Conservation (phyloP, 2,797 vertebrate genomes). For the Hoplostethus mediterraneus region DNA sequence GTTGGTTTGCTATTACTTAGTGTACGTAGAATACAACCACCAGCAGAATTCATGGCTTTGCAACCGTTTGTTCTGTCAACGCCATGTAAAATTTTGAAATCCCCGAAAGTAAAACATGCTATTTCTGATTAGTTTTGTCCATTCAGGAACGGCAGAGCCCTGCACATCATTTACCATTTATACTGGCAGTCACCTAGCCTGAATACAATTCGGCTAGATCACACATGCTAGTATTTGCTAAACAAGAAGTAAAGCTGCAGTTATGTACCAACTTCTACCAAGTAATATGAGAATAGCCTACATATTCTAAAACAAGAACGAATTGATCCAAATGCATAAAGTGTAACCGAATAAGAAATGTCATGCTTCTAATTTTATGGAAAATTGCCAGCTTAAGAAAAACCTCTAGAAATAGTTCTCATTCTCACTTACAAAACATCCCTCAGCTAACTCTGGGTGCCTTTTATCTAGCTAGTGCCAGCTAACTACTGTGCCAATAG, state of each 20-base stretch:
- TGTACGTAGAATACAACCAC: too few species aligned
- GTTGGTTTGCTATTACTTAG: neutral
- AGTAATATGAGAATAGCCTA: constrained; percentile 11
- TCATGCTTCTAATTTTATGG: neutral
- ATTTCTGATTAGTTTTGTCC: neutral
- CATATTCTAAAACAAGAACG: neutral
- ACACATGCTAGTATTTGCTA: constrained; percentile 5
- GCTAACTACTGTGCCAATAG: too few species aligned
- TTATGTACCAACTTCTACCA: neutral
- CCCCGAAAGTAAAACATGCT: neutral
- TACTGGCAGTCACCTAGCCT: neutral
- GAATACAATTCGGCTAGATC: constrained; percentile 14
- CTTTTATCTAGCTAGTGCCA: too few species aligned
- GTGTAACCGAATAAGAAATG: neutral
- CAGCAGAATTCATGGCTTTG: neutral
- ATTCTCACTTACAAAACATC: too few species aligned
- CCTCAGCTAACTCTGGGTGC: too few species aligned
- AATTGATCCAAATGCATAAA: neutral
- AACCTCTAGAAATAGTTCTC: too few species aligned
- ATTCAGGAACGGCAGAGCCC: neutral
- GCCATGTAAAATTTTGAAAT: neutral
- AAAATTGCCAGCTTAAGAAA: neutral
- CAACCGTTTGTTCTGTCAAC: neutral
- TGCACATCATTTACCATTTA: neutral
- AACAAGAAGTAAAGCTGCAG: constrained; percentile 31